Evolutionary conservation across 2,797 vertebrate genomes (phyloP).

Genomic region (Rhodeus uyekii): DNA sequence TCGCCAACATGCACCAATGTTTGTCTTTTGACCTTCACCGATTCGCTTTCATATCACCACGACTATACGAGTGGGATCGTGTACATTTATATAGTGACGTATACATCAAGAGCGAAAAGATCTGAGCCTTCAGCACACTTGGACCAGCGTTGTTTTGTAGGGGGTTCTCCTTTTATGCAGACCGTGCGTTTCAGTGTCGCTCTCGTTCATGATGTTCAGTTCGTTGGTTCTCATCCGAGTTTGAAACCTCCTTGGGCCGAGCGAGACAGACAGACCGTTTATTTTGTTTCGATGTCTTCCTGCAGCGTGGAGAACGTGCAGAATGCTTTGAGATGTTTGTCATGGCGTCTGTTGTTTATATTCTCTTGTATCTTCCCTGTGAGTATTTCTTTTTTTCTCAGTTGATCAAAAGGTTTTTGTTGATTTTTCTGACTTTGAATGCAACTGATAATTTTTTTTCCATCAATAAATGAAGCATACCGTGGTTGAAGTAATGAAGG

Average conservation of each 20-base stretch:
- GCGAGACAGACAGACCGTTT: constrained; percentile 7
- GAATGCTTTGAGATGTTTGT: constrained; percentile 39
- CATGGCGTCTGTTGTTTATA: constrained; percentile 26
- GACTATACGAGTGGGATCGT: constrained; percentile 32
- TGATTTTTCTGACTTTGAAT: constrained; percentile 39
- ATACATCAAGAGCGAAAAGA: constrained; percentile 35
- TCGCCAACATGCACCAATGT: not conserved
- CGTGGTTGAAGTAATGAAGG: constrained; percentile 23
- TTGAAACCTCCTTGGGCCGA: constrained; percentile 17
- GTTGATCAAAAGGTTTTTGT: constrained; percentile 5
- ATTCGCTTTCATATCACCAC: constrained; percentile 40
- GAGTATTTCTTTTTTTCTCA: constrained; percentile 37
- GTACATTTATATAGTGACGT: constrained; percentile 35
- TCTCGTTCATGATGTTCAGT: constrained; percentile 13
- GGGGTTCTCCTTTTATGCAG: constrained; percentile 34
- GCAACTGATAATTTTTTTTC: constrained; percentile 33
- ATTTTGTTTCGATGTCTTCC: constrained; percentile 34
- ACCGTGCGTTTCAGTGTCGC: constrained; percentile 16
- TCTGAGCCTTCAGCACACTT: constrained; percentile 41
- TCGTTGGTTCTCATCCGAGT: constrained; percentile 9
- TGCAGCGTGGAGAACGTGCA: constrained; percentile 26
- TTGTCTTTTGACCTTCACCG: constrained; percentile 6
- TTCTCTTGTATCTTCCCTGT: constrained; percentile 39
- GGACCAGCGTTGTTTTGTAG: constrained; percentile 29
- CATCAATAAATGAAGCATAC: constrained; percentile 32